phyloP scores from a whole-genome alignment of 2,113 vertebrate genomes.

The Lagopus muta region DNA sequence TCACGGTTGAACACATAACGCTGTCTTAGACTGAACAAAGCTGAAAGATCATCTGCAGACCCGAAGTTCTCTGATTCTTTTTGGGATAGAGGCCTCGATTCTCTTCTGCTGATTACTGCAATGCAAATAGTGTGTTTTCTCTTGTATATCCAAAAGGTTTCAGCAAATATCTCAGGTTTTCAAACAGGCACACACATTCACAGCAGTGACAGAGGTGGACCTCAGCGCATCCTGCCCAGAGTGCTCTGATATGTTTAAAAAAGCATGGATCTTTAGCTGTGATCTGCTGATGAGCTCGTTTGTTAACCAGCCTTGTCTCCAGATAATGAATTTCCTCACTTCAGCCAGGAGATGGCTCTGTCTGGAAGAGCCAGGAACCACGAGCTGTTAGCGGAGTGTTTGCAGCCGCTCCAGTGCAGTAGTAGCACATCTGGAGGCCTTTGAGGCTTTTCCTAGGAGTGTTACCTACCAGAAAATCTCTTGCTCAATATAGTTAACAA shows the following conservation, averaged over 20 bases:
- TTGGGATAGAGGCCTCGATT: not conserved
- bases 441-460: not conserved
- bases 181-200: not conserved
- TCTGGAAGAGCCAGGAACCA: not conserved
- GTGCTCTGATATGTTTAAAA: not conserved
- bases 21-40: not conserved
- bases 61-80: not conserved
- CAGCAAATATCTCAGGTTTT: not conserved
- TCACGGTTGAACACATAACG: not conserved
- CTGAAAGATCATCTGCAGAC: not conserved
- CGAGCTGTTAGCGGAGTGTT: fast-evolving
- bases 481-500: not conserved
- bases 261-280: no score
- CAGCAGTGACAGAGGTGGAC: not conserved
- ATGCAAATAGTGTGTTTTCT: not conserved
- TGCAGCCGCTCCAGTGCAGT: fast-evolving
- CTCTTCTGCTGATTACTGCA: not conserved
- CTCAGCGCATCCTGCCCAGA: not conserved
- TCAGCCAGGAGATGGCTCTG: conserved; percentile 33
- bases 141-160: not conserved
- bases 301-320: no score
- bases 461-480: not conserved
- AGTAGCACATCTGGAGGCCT: not conserved
- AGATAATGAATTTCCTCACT: fast-evolving
- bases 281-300: not conserved